Conservation (phyloP, 2,797 vertebrate genomes). For the Sandelia bainsii region DNA sequence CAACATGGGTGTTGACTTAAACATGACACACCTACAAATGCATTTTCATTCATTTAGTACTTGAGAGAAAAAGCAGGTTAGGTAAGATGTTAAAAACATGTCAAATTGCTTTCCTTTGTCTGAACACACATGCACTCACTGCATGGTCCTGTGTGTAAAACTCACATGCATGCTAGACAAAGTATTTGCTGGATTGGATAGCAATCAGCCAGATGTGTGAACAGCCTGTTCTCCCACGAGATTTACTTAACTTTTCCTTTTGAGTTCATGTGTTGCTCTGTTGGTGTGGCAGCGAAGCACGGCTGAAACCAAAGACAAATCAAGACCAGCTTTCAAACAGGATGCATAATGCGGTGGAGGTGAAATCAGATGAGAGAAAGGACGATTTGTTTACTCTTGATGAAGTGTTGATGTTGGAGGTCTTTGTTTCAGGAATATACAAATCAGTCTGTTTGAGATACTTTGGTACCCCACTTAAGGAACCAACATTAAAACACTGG, state of each 20-base stretch:
- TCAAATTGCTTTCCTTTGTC: constrained; percentile 31
- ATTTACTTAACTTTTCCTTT: constrained; percentile 66
- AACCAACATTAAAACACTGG: constrained; percentile 62
- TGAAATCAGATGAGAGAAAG: constrained; percentile 75
- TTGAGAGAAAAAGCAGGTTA: constrained; percentile 9
- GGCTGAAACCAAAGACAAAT: constrained; percentile 78
- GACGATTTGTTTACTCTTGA: constrained; percentile 76
- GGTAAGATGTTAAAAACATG: constrained; percentile 25
- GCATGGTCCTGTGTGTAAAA: constrained; percentile 35
- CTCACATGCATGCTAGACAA: constrained; percentile 39
- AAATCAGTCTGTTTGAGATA: constrained; percentile 81
- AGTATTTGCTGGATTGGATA: constrained; percentile 54
- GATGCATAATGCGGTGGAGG: constrained; percentile 66
- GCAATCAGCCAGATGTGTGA: constrained; percentile 77
- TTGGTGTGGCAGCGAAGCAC: constrained; percentile 58
- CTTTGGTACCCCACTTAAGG: constrained; percentile 68
- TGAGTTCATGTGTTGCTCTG: constrained; percentile 66
- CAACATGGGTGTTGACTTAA: neutral
- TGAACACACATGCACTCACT: constrained; percentile 16
- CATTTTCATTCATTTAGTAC: neutral
- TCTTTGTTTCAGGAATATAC: constrained; percentile 82
- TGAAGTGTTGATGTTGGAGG: constrained; percentile 82
- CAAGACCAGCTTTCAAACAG: constrained; percentile 77
- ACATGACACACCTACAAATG: neutral
- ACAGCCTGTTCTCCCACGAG: constrained; percentile 72